Evolutionary conservation across 2,888 invertebrate species (phyloP).

Genomic region (Buathra laborator): DNA sequence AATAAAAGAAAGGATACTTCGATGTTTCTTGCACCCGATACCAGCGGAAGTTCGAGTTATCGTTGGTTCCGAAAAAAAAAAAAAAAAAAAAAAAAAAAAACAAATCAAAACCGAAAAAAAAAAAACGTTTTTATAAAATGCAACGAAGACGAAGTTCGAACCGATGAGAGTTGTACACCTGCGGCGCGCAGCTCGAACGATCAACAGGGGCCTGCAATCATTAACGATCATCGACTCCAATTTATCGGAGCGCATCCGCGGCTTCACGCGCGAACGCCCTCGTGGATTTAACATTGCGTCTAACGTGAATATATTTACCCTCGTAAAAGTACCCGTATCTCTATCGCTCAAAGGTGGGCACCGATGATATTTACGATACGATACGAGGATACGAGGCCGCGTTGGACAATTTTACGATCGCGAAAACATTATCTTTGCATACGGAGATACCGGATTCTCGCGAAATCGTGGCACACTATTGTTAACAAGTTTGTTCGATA

Average conservation of each 20-base stretch:
- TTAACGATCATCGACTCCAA: slow-evolving; percentile 58
- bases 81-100: not conserved
- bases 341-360: slow-evolving; percentile 4
- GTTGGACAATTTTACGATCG: slow-evolving; percentile 21
- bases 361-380: slow-evolving; percentile 17
- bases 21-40: not conserved
- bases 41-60: not conserved
- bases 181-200: slow-evolving; percentile 3
- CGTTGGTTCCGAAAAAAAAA: not conserved
- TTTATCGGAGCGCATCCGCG: slow-evolving; percentile 61
- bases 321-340: slow-evolving; percentile 36
- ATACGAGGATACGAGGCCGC: not conserved
- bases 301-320: slow-evolving; percentile 41
- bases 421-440: not conserved
- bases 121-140: not conserved
- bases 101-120: too few species aligned
- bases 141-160: slow-evolving; percentile 1
- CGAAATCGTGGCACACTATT: slow-evolving; percentile 40
- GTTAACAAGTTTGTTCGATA: slow-evolving; percentile 8
- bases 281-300: slow-evolving; percentile 40
- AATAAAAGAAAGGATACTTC: not conserved
- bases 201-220: slow-evolving; percentile 42
- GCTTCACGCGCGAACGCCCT: slow-evolving; percentile 59
- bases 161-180: slow-evolving; percentile 11
- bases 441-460: slow-evolving; percentile 26